Evolutionary conservation across 2,888 invertebrate species (phyloP).

Genomic region (Stenolophus ochropezus): DNA sequence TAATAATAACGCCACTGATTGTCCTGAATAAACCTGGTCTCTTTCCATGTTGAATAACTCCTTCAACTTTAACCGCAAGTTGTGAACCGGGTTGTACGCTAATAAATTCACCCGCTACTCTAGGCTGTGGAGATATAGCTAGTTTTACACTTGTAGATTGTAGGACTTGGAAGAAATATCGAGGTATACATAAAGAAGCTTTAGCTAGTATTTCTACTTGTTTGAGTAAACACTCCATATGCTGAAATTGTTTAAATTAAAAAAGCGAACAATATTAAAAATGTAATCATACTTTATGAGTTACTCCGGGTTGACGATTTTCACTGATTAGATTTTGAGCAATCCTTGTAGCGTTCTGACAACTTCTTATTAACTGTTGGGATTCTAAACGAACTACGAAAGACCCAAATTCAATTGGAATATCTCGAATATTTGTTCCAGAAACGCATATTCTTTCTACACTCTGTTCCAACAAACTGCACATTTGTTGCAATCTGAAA

Average conservation of each 20-base stretch:
- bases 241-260: constrained; percentile 67
- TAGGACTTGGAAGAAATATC: constrained; percentile 89
- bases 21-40: constrained; percentile 81
- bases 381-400: constrained; percentile 72
- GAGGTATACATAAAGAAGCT: constrained; percentile 81
- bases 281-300: constrained; percentile 70
- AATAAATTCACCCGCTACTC: constrained; percentile 87
- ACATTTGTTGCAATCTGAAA: constrained; percentile 85
- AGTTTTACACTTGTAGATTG: constrained; percentile 89
- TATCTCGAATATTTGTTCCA: constrained; percentile 68
- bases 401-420: constrained; percentile 70
- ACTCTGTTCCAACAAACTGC: constrained; percentile 84
- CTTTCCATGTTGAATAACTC: constrained; percentile 87
- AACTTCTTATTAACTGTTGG: constrained; percentile 72
- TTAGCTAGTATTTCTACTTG: constrained; percentile 79
- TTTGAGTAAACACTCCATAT: constrained; percentile 77
- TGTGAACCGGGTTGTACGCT: constrained; percentile 89
- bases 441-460: constrained; percentile 82
- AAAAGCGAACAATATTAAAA: background rate
- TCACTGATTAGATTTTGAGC: constrained; percentile 70
- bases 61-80: constrained; percentile 94
- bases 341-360: constrained; percentile 71
- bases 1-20: constrained; percentile 83
- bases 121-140: constrained; percentile 87
- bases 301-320: constrained; percentile 70